A percentile compares a stretch with the other conserved stretches of the same genome.
phyloP scores from a whole-genome alignment of 2,113 vertebrate genomes.

The Vulpes lagopus region DNA sequence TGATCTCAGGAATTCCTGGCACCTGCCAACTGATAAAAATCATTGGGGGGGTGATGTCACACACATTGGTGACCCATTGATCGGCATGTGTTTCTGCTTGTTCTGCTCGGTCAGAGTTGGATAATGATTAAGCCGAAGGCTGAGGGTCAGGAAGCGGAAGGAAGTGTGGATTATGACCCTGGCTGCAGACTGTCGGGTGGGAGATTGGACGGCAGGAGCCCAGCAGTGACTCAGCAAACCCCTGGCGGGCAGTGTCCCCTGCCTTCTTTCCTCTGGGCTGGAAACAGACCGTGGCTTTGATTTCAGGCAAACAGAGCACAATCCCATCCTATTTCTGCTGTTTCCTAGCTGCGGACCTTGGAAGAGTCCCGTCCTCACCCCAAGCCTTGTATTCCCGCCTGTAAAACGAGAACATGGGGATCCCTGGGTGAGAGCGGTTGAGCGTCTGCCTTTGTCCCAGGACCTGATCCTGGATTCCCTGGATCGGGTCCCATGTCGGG shows the following conservation, averaged over 20 bases:
- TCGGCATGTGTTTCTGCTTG: neutral
- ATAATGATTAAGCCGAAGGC: neutral
- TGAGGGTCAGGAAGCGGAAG: neutral
- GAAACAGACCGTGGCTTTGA: neutral
- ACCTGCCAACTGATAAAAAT: neutral
- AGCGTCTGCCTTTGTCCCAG: no score
- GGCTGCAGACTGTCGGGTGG: neutral
- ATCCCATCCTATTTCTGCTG: fast-evolving
- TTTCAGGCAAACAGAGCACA: neutral
- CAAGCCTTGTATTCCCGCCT: neutral
- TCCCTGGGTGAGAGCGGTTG: no score
- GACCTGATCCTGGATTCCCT: no score
- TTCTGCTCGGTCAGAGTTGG: neutral
- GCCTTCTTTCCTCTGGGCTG: fast-evolving
- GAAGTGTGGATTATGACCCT: neutral
- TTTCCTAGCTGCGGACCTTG: neutral
- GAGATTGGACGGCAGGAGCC: neutral
- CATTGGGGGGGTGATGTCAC: neutral
- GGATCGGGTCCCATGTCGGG: no score
- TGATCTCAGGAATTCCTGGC: neutral
- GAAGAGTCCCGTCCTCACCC: fast-evolving
- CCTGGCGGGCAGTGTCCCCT: fast-evolving
- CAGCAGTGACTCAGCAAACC: neutral
- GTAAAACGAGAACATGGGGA: neutral
- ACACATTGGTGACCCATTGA: fast-evolving